Base-by-base conservation (phyloP, 2,113 vertebrate genomes). In the Platichthys flesus region DNA sequence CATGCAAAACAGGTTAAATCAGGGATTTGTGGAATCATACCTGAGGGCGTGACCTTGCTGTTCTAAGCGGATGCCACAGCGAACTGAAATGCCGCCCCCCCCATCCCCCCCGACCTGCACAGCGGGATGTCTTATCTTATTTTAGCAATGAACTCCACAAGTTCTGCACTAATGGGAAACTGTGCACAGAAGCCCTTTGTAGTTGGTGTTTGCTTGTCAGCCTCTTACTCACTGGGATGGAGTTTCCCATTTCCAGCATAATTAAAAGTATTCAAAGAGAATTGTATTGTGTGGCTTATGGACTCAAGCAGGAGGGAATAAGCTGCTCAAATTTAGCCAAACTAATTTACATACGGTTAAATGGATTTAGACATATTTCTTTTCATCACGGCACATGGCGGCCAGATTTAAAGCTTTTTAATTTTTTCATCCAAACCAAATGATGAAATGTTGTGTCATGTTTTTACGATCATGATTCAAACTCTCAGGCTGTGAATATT, bases 181-280 rank as follows among this genome's bases (percentile, higher is more conserved):
- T 60, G 31, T 56, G 63, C 68, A 47, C 35, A 67, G 9, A 67
- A n/a, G 14, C 52, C 37, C 16, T 73, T 47, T 67, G 20, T 59
- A 26, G 5, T 74, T 70, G 47, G 12, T 37, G 3, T 13, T 23
- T 47, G 6, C 26, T 0, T 52, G 35, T 55, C 24, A 60, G 56
- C 15, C 49, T 37, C 31, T 56, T 9, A 23, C 31, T 64, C 23
- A 18, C 68, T 14, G 4, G 18, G 52, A 69, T 26, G 45, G 51
- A 28, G 74, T 78, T 37, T 10, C 4, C 9, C 51, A 61, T 78
- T 55, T 51, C 52, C 28, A 15, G 13, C 49, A 37, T 24, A 67
- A 73, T 78, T 57, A 54, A 58, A 73, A 40, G 21, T 59, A 42
- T 65, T 75, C 13, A 79, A 62, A 37, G 70, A 54, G n/a, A 68